Base-by-base conservation (phyloP, 35 echinoderm and acorn worm genomes). In the Strongylocentrotus purpuratus region DNA sequence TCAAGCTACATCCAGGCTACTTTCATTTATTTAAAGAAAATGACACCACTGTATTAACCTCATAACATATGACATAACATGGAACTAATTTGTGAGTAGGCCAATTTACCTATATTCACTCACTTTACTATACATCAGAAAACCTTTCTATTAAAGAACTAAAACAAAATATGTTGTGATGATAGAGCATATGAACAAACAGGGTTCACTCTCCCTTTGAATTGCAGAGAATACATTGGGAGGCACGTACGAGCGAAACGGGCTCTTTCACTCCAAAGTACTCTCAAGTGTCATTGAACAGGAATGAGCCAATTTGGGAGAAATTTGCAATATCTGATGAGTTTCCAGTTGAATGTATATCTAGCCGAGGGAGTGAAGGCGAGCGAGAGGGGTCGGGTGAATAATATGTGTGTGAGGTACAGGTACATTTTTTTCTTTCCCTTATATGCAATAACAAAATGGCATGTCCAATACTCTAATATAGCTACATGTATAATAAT, bases 311-410 rank as follows among this genome's bases (percentile, higher is more conserved):
- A 78, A 78, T 78, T 78, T 78, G 65, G 65, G 65, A 78, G 65
- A 78, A 78, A 78, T 78, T 78, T 78, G 65, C 65, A 78, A 78
- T 78, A 78, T 78, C 65, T 78, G 65, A 78, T 78, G 65, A 78
- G 65, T 78, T 78, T 78, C 65, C 65, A 78, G 65, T n/a, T 78
- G 65, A 78, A 78, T 78, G 65, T 70, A 28, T 28, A 70, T 70
- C 0, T 22, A 78, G 20, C 7, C 20, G 20, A 8, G 65, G 20
- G 65, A 78, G 65, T n/a, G 22, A n/a, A 6, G 65, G 65, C 3
- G 25, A 78, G 28, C 20, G 22, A 78, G 65, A 28, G 0, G 61
- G 61, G 61, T 70, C 5, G 61, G 18, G 18, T 70, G 61, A 70
- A 78, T 78, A 78, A 31, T 78, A n/a, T 78, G 65, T 78, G 65